Conservation (phyloP, 2,888 invertebrate genomes). For the Phania funesta region DNA sequence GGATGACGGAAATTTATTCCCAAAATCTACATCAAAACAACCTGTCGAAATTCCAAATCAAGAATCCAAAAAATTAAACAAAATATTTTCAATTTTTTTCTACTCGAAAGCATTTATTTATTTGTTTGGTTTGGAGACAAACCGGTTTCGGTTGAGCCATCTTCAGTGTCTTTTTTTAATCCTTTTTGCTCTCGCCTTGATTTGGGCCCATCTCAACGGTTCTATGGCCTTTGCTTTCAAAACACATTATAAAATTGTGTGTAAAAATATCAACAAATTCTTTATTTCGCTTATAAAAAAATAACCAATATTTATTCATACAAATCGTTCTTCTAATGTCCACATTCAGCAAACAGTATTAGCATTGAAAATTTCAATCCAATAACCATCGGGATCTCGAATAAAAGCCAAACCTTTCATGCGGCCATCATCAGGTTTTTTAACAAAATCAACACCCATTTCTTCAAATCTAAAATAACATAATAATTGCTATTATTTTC, state of each 20-base stretch:
- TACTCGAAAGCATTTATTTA: too few relatives aligned
- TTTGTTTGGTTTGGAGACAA: too few relatives aligned
- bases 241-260: not conserved
- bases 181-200: too few relatives aligned
- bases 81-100: too few relatives aligned
- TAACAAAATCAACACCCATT: constrained; percentile 92
- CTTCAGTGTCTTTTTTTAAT: too few relatives aligned
- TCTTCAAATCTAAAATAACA: constrained; percentile 85
- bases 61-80: too few relatives aligned
- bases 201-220: not conserved
- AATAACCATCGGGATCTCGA: constrained; percentile 97
- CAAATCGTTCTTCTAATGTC: not conserved
- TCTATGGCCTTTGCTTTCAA: not conserved
- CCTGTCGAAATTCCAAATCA: too few relatives aligned
- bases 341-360: constrained; percentile 71
- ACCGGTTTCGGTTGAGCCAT: too few relatives aligned
- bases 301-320: not conserved
- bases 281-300: constrained; percentile 6
- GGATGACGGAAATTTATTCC: too few relatives aligned
- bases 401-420: constrained; percentile 98
- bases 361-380: constrained; percentile 93
- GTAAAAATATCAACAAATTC: constrained; percentile 20
- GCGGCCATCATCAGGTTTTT: constrained; percentile 93
- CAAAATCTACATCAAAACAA: too few relatives aligned
- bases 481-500: not conserved